Conservation (phyloP, 2,113 vertebrate species). For the Clarias macrocephalus region DNA sequence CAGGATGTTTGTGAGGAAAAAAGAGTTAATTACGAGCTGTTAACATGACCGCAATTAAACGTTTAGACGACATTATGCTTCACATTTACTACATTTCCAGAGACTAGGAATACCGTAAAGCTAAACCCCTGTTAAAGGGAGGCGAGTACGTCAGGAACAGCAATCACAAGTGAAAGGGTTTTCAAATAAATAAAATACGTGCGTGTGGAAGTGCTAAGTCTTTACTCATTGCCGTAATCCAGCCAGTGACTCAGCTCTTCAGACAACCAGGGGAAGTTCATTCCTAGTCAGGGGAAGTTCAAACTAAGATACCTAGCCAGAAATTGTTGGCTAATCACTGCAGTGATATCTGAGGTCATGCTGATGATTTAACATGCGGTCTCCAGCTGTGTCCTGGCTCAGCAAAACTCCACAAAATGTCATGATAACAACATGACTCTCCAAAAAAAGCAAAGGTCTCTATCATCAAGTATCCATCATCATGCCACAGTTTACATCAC, state of each 20-base stretch:
- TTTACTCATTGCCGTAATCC: neutral
- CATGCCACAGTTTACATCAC: neutral
- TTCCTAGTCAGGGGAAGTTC: neutral
- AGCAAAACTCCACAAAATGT: neutral
- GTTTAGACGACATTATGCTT: neutral
- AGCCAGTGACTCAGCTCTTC: neutral
- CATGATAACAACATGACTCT: neutral
- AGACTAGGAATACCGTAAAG: neutral
- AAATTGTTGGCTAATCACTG: constrained; percentile 38
- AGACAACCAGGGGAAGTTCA: neutral
- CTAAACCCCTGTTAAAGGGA: neutral
- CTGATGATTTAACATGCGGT: constrained; percentile 1
- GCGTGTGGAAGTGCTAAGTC: too few species aligned
- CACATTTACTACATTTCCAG: neutral
- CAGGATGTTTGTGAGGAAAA: neutral
- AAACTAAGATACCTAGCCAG: neutral
- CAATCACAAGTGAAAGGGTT: neutral
- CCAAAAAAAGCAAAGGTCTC: neutral
- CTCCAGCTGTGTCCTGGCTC: neutral
- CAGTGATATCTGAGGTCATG: constrained; percentile 37
- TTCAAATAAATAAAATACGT: neutral
- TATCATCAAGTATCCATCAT: neutral
- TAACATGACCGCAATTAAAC: constrained; percentile 31
- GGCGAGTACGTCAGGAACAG: neutral
- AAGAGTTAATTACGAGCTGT: neutral